phyloP scores from a whole-genome alignment of 2,113 vertebrate species.

The Aythya baeri region DNA sequence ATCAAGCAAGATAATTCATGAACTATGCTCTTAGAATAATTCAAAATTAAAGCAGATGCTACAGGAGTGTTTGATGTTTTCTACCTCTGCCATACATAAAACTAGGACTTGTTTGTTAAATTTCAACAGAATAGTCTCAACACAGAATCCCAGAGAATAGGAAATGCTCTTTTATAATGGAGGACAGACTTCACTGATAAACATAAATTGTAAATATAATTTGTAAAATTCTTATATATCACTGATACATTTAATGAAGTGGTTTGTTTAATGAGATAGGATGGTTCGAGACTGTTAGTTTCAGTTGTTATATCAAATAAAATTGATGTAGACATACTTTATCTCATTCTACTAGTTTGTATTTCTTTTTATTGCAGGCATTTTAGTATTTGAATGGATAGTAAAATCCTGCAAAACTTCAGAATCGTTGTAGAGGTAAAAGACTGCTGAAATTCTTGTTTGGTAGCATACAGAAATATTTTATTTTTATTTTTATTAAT shows the following conservation, averaged over 20 bases:
- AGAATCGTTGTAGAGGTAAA: not conserved
- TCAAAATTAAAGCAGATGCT: not conserved
- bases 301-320: not conserved
- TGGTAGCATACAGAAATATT: not conserved
- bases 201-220: not conserved
- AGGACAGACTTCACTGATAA: not conserved
- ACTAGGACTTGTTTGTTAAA: not conserved
- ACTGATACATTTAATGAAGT: not conserved
- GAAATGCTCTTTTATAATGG: not conserved
- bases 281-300: conserved; percentile 1
- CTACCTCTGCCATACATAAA: not conserved
- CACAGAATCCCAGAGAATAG: not conserved
- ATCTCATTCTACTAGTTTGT: not conserved
- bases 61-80: not conserved
- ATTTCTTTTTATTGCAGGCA: not conserved
- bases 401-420: not conserved
- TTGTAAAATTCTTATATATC: not conserved
- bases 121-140: not conserved
- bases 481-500: not conserved
- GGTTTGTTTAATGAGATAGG: not conserved
- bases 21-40: not conserved
- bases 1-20: not conserved
- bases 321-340: not conserved
- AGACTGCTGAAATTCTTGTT: not conserved
- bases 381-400: not conserved